Evolutionary conservation across 2,888 invertebrate genomes (phyloP).

Genomic region (Cryptosula pallasiana): DNA sequence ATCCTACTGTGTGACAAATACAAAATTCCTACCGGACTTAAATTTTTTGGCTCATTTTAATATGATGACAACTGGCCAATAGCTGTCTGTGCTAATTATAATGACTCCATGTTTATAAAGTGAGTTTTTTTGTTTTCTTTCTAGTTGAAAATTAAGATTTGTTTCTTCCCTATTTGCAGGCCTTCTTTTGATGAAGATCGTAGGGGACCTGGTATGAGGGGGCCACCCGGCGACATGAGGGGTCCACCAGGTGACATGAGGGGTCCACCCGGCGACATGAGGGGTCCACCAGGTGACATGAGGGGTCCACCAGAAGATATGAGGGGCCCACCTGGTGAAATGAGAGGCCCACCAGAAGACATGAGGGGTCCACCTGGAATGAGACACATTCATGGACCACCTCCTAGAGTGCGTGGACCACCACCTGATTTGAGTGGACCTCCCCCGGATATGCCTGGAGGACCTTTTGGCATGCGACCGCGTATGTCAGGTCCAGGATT

Average conservation of each 20-base stretch:
- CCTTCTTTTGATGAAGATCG: not conserved
- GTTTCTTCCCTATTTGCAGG: no score
- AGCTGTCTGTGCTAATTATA: no score
- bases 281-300: constrained; percentile 14
- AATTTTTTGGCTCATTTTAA: no score
- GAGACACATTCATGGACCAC: not conserved
- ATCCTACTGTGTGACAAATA: no score
- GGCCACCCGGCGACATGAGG: not conserved
- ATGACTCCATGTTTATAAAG: no score
- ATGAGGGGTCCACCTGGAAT: constrained; percentile 7
- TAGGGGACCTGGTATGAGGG: not conserved
- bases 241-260: constrained; percentile 6
- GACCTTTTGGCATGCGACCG: not conserved
- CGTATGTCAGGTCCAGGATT: not conserved
- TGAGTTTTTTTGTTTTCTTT: no score
- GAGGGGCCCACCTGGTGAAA: not conserved
- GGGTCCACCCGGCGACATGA: not conserved
- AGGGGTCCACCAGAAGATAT: not conserved
- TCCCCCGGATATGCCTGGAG: constrained; percentile 3
- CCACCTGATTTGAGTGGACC: constrained; percentile 17
- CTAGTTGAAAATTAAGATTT: no score
- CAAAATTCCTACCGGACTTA: no score
- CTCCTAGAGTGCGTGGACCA: constrained; percentile 2
- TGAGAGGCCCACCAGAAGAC: constrained; percentile 8
- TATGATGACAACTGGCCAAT: no score